phyloP scores from a whole-genome alignment of 1,140 invertebrate species.

The Drosophila nasuta region DNA sequence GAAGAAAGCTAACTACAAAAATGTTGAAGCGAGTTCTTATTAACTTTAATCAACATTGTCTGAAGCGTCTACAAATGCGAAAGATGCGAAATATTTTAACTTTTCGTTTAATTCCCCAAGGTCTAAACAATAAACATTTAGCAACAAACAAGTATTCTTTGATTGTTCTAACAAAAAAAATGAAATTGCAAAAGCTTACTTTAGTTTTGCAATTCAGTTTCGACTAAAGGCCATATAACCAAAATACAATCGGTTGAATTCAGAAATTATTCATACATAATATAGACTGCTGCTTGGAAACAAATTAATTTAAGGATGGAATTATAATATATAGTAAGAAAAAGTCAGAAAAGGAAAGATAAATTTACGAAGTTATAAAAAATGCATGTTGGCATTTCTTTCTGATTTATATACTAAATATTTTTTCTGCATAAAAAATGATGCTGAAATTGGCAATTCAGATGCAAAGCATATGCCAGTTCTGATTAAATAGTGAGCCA shows the following conservation, averaged over 20 bases:
- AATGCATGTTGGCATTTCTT: no score
- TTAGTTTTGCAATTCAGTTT: background rate
- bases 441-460: background rate
- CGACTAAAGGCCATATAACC: background rate
- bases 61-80: background rate
- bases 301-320: background rate
- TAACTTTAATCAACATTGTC: slow-evolving; percentile 1
- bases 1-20: slow-evolving; percentile 47
- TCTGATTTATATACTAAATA: background rate
- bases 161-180: background rate
- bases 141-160: slow-evolving; percentile 4
- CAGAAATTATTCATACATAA: background rate
- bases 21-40: slow-evolving; percentile 26
- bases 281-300: background rate
- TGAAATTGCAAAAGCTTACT: background rate
- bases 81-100: background rate
- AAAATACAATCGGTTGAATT: background rate
- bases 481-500: background rate
- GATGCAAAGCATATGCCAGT: background rate
- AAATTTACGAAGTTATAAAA: no score
- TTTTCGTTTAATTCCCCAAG: background rate
- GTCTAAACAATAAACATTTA: slow-evolving; percentile 1
- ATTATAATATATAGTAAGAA: background rate
- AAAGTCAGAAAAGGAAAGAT: background rate
- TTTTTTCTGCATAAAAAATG: background rate